phyloP scores from a whole-genome alignment of 1,140 invertebrate species.

The Cephus cinctus region DNA sequence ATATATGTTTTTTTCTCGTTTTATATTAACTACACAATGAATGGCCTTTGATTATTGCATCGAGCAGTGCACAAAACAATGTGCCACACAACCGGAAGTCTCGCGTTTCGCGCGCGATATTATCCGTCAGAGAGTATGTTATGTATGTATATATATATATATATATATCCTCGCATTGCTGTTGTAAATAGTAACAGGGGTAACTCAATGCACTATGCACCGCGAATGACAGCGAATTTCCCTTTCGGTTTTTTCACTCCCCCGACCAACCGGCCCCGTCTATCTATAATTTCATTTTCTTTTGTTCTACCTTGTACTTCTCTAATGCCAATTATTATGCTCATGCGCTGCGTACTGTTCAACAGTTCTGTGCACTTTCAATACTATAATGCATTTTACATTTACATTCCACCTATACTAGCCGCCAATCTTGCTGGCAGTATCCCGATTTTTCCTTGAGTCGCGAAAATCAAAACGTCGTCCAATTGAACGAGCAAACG shows the following conservation, averaged over 20 bases:
- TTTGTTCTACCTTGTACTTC: slow-evolving; percentile 13
- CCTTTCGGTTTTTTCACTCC: too few species aligned
- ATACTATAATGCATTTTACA: slow-evolving; percentile 15
- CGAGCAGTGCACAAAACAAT: slow-evolving; percentile 38
- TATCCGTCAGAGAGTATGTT: slow-evolving; percentile 21
- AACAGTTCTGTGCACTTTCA: slow-evolving; percentile 18
- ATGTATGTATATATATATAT: slow-evolving; percentile 9
- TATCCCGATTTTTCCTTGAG: background rate
- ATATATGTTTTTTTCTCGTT: slow-evolving; percentile 19
- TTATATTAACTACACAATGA: slow-evolving; percentile 39
- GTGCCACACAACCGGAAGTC: slow-evolving; percentile 25
- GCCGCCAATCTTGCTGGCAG: too few species aligned
- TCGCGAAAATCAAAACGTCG: background rate
- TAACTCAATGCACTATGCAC: slow-evolving; percentile 14
- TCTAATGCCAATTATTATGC: slow-evolving; percentile 14
- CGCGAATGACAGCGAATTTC: too few species aligned
- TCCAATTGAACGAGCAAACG: slow-evolving; percentile 3
- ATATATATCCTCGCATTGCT: slow-evolving; percentile 25
- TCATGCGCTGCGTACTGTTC: slow-evolving; percentile 18
- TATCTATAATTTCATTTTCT: too few species aligned
- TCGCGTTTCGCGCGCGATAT: slow-evolving; percentile 16
- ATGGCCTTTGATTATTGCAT: slow-evolving; percentile 51
- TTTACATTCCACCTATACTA: slow-evolving; percentile 4
- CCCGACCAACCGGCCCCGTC: too few species aligned
- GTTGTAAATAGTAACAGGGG: too few species aligned